Evolutionary conservation across 2,888 invertebrate species (phyloP).

Genomic region (Cabera pusaria): DNA sequence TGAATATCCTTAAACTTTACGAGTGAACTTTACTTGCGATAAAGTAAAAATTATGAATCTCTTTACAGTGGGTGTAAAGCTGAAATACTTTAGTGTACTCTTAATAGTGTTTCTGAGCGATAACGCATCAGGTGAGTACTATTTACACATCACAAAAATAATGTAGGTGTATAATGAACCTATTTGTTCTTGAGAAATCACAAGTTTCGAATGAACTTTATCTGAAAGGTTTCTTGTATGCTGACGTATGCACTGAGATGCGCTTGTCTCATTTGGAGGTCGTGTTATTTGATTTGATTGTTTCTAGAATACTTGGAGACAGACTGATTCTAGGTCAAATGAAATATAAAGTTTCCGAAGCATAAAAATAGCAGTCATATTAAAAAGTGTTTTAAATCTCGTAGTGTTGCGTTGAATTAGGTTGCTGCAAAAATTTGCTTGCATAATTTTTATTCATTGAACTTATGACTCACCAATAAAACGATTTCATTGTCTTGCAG

Average conservation of each 20-base stretch:
- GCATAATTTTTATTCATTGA: too few relatives aligned
- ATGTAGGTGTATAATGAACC: constrained; percentile 21
- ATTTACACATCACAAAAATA: constrained; percentile 30
- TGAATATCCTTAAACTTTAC: too few relatives aligned
- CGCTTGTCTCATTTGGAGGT: constrained; percentile 1
- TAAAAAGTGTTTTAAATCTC: too few relatives aligned
- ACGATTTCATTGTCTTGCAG: too few relatives aligned
- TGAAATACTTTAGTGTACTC: constrained; percentile 38
- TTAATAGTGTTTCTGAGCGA: constrained; percentile 40
- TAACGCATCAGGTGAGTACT: constrained; percentile 42
- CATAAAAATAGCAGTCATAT: too few relatives aligned
- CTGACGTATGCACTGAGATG: constrained; percentile 25
- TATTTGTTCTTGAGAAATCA: constrained; percentile 21
- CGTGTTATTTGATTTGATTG: too few relatives aligned
- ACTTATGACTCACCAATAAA: too few relatives aligned
- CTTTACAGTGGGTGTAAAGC: constrained; percentile 44
- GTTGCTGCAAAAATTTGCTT: too few relatives aligned
- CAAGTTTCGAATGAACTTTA: constrained; percentile 17
- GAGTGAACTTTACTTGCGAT: too few relatives aligned
- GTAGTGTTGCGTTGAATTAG: too few relatives aligned
- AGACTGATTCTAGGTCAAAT: constrained; percentile 26
- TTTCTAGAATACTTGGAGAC: constrained; percentile 8
- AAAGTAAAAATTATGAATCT: constrained; percentile 49
- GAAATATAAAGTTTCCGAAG: too few relatives aligned
- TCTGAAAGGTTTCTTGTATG: constrained; percentile 10